Percentiles rank a stretch among this genome's conserved stretches.
These are phyloP conservation scores for Diachasma alloeum DNA, from an alignment of 1,140 invertebrate species.

Conservation along the genomic window DNA sequence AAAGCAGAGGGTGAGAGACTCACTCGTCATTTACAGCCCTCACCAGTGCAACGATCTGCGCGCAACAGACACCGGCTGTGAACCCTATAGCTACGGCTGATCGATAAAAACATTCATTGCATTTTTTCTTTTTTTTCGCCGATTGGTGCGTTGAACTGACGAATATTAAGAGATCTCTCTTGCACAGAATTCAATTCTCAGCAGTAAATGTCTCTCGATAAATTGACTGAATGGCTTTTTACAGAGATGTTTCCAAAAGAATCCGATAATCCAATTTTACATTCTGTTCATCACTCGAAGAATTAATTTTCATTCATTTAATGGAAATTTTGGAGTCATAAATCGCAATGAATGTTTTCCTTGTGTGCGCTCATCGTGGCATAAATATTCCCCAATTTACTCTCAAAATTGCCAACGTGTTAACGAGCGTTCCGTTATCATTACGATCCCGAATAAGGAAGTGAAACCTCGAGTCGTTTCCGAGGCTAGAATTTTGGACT, in stretches of 20 bases:
- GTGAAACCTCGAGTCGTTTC: background rate
- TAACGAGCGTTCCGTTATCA: background rate
- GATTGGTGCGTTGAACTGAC: no score
- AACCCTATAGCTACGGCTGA: background rate
- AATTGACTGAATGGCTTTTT: no score
- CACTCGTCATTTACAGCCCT: constrained; percentile 8
- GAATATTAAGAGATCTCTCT: no score
- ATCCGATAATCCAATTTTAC: no score
- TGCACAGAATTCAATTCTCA: no score
- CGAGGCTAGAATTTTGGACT: background rate
- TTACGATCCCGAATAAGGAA: background rate
- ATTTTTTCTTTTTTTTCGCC: background rate
- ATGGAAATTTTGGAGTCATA: background rate
- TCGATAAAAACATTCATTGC: background rate
- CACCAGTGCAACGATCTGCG: background rate
- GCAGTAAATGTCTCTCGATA: no score
- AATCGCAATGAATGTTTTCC: background rate
- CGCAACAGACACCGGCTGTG: background rate
- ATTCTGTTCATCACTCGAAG: background rate
- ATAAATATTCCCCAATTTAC: background rate
- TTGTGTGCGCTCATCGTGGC: background rate
- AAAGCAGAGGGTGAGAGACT: background rate
- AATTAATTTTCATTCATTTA: background rate
- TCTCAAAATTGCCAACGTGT: background rate
- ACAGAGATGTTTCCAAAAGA: no score